Conservation (phyloP, 2,888 invertebrate genomes). For the Drosophila longiperda region DNA sequence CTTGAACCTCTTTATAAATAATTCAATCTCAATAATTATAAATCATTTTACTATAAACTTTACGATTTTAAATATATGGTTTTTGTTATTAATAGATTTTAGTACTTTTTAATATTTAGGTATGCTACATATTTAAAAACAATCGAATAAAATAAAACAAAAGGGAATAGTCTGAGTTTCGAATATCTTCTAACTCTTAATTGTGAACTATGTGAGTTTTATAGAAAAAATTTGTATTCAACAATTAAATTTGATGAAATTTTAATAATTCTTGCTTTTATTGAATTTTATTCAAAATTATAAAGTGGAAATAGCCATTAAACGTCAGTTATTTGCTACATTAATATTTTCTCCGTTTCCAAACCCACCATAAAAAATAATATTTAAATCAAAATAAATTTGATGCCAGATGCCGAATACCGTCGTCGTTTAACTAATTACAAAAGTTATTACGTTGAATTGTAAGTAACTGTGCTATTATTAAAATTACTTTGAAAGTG, state of each 20-base stretch:
- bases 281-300: neutral
- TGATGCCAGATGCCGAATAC: slow-evolving; percentile 12
- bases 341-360: neutral
- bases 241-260: neutral
- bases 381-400: slow-evolving; percentile 2
- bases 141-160: neutral
- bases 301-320: neutral
- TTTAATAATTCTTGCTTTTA: neutral
- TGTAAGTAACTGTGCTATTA: slow-evolving; percentile 6
- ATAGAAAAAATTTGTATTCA: neutral
- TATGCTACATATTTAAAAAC: neutral
- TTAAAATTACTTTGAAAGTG: slow-evolving; percentile 16
- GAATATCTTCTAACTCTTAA: neutral
- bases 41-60: neutral
- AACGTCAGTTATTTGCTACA: neutral
- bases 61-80: neutral
- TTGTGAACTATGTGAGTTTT: neutral
- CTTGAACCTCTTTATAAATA: neutral
- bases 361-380: too few relatives aligned
- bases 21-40: neutral
- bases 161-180: fast-evolving
- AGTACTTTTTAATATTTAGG: fast-evolving
- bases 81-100: neutral
- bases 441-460: slow-evolving; percentile 25
- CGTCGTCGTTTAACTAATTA: slow-evolving; percentile 10